Base-by-base conservation (phyloP, 2,888 invertebrate species). In the Therioaphis trifolii region DNA sequence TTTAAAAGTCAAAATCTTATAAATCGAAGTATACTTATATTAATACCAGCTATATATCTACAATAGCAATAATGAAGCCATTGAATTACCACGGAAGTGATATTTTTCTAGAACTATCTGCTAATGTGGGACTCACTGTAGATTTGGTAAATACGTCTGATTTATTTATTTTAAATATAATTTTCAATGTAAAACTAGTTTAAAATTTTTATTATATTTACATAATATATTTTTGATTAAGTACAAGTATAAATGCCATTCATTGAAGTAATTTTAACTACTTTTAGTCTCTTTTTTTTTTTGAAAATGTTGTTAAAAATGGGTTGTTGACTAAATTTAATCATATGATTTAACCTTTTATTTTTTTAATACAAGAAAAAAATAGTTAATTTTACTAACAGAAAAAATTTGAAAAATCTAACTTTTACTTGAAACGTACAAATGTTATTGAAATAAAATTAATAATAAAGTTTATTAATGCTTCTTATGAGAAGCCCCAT, bases 121-220 rank as follows among this genome's bases (percentile, higher is more conserved):
- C 91, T 87, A 90, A 91, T 88, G 89, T 92, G 86, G 94, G 94
- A 85, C 90, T 95, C 86, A 93, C 94, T 77, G 91, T 95, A 87
- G 95, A 95, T 90, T 91, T 94, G 91, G 95, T 95, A 90, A 92
- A 92, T 76, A 71, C 43, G 4, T 74, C 12, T 55, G 11, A 21
- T 7, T 24, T 12, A 40, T 29, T 63, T 66, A 35, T 68, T 4
- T 24, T 27, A 18, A 40, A 7, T 40, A 0, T 18, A 71, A 4
- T 24, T 24, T 27, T 7, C 4, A 61, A 15, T n/a, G 11, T 43
- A 21, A 58, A 24, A 66, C 27, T 29, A 14, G 5, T 29, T 24
- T 1, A 15, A 27, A 18, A 29, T 11, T 29, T 29, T 27, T 7
- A 12, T 29, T 29, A 29, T 15, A 5, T 1, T 4, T 55, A 55